Conservation (phyloP, 2,797 vertebrate species). For the Tapera naevia region DNA sequence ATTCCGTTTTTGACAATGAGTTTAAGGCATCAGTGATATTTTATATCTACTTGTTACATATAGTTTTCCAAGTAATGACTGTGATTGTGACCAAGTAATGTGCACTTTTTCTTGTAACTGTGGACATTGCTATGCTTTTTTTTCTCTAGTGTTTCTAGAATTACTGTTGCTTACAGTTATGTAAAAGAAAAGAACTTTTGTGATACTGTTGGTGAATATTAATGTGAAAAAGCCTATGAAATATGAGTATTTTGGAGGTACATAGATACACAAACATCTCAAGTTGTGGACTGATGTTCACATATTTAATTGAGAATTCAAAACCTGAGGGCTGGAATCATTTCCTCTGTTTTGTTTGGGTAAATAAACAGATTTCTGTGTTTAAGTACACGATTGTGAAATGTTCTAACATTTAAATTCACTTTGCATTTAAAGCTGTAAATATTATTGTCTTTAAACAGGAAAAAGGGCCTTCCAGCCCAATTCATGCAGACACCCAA, state of each 20-base stretch:
- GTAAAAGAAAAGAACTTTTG: constrained; percentile 82
- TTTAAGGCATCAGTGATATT: constrained; percentile 84
- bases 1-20: constrained; percentile 80
- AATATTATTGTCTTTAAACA: background rate
- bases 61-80: constrained; percentile 87
- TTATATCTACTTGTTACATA: constrained; percentile 86
- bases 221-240: constrained; percentile 86
- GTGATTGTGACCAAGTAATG: constrained; percentile 89
- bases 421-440: background rate
- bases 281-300: constrained; percentile 80
- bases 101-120: constrained; percentile 88
- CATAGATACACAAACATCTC: constrained; percentile 81
- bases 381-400: constrained; percentile 77
- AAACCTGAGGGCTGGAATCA: constrained; percentile 83
- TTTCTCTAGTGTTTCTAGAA: constrained; percentile 87
- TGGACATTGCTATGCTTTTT: constrained; percentile 88
- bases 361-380: constrained; percentile 87
- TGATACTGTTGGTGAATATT: constrained; percentile 90
- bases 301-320: constrained; percentile 81
- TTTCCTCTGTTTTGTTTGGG: constrained; percentile 85
- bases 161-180: constrained; percentile 84
- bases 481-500: background rate
- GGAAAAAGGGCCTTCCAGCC: background rate
- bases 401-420: constrained; percentile 47
- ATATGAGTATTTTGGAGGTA: constrained; percentile 86